Base-by-base conservation (phyloP, 2,888 invertebrate species). In the Iphiclides podalirius region DNA sequence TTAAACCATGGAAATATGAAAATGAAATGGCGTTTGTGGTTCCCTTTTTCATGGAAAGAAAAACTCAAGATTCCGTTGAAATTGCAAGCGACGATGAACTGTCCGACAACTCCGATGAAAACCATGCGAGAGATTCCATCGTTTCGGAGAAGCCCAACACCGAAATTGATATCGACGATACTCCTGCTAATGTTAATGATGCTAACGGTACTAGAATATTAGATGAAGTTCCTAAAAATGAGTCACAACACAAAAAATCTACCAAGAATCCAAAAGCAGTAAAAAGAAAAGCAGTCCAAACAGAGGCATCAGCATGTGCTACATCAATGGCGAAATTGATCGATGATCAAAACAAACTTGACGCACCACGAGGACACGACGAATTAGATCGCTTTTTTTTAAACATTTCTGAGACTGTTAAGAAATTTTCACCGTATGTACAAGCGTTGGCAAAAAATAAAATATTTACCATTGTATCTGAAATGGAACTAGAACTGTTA, bases 1-100 rank as follows among this genome's bases (percentile, higher is more conserved):
- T 60, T 13, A 61, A 61, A 28, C 47, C 40, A 48, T 61, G 60
- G 61, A 63, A 59, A 37, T 63, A 58, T 38, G 61, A 61, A 43
- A 43, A 52, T 11, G 64, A 64, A 52, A 64, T 62, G 56, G 37
- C 59, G 0, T 62, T 60, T 54, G 50, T 62, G 1, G 47, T 47
- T 44, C 42, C 56, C 1, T 62, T 55, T 42, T 57, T 59, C 26
- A 36, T 35, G 35, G 51, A 46, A 38, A 57, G 54, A 52, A 60
- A 63, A 63, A 14, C 47, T 39, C 26, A 38, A 49, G 56, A 57
- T 12, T 47, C 54, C 47, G 34, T 51, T 23, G 63, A 60, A 31
- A 14, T 55, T 26, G 45, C 50, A 54, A 61, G 57, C 34, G 62
- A 62, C 26, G 61, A 61, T 45, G 60, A 62, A 52, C 47, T 52